A percentile compares a stretch with the other conserved stretches of the same genome.
These are phyloP conservation scores for Heteronetta atricapilla DNA, from an alignment of 2,113 vertebrate species.

Conservation along the genomic window DNA sequence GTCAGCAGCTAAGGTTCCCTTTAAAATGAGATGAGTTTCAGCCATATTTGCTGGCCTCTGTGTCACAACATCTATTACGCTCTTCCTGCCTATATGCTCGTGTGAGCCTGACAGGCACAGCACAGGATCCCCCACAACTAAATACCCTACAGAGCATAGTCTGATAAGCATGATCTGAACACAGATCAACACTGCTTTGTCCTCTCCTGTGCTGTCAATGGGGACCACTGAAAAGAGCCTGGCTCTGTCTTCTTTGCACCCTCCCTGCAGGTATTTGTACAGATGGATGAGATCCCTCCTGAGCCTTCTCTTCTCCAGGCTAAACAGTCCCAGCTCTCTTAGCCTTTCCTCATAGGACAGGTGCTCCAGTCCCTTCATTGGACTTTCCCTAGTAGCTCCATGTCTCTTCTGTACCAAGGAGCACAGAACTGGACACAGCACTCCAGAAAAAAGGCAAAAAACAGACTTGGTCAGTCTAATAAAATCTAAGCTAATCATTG, in stretches of 20 bases:
- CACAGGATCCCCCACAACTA: not conserved
- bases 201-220: not conserved
- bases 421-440: not conserved
- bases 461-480: not conserved
- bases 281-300: not conserved
- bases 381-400: not conserved
- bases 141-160: not conserved
- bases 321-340: not conserved
- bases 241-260: not conserved
- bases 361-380: not conserved
- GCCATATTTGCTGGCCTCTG: not conserved
- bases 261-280: not conserved
- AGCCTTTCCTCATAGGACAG: not conserved
- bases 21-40: not conserved
- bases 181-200: not conserved
- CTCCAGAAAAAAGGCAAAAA: not conserved
- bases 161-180: not conserved
- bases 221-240: not conserved
- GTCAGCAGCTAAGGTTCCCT: not conserved
- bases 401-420: not conserved
- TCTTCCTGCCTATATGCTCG: not conserved
- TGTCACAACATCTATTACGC: rapidly evolving
- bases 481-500: not conserved
- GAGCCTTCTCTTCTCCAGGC: not conserved
- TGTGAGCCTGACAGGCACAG: not conserved